Evolutionary conservation across 2,888 invertebrate genomes (phyloP).

Genomic region (Acleris emargana): DNA sequence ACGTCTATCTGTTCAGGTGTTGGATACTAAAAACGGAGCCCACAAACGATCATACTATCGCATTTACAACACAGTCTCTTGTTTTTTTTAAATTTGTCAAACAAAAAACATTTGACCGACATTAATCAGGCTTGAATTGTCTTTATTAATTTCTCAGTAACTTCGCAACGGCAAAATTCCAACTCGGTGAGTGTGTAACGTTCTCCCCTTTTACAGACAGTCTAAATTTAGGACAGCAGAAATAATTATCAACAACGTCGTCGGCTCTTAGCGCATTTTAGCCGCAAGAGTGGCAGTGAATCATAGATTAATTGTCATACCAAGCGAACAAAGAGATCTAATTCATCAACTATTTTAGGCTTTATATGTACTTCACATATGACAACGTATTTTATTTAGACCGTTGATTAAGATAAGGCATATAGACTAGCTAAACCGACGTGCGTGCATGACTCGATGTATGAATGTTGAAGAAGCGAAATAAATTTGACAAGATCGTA

Average conservation of each 20-base stretch:
- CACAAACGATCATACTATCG: no score
- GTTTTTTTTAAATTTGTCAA: no score
- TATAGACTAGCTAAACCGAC: no score
- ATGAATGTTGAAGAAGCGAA: no score
- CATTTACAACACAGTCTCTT: no score
- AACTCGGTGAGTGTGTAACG: not conserved
- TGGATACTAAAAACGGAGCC: no score
- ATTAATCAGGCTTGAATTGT: not conserved
- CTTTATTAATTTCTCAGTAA: not conserved
- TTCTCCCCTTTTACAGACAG: slow-evolving; percentile 7
- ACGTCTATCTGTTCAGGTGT: no score
- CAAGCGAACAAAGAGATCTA: slow-evolving; percentile 12
- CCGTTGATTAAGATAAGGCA: not conserved
- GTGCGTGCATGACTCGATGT: no score
- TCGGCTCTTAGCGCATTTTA: slow-evolving; percentile 18
- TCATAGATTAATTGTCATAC: slow-evolving; percentile 33
- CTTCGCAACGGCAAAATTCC: no score
- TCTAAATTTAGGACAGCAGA: slow-evolving; percentile 30
- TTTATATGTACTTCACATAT: not conserved
- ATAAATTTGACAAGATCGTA: no score
- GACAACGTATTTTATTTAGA: not conserved
- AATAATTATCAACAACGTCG: slow-evolving; percentile 25
- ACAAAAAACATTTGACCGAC: no score
- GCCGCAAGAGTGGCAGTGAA: slow-evolving; percentile 19
- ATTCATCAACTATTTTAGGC: not conserved